These are phyloP conservation scores for Anhinga rufa DNA, from an alignment of 2,113 vertebrate genomes.

Conservation along the genomic window DNA sequence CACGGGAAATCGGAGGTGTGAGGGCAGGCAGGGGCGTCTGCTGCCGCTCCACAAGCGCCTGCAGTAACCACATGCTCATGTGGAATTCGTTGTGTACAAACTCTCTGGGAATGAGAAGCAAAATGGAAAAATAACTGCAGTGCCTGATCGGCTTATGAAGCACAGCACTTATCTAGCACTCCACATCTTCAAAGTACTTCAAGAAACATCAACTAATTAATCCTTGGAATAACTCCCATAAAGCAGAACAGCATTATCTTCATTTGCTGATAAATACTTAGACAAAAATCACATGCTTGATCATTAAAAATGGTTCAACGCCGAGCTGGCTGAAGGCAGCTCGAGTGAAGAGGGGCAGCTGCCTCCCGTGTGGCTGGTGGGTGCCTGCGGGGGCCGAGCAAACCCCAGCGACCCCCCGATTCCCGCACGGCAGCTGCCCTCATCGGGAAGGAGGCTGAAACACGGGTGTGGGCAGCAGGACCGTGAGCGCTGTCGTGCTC, in stretches of 20 bases:
- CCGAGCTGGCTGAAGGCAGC: not conserved
- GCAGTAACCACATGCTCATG: fast-evolving
- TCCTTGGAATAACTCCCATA: not conserved
- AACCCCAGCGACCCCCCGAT: no score
- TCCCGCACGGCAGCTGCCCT: not conserved
- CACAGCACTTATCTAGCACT: not conserved
- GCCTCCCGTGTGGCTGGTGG: fast-evolving
- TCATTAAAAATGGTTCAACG: not conserved
- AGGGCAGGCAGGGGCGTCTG: fast-evolving
- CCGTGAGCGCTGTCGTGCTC: not conserved
- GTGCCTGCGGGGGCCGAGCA: not conserved
- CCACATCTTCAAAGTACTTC: not conserved
- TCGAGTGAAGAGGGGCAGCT: not conserved
- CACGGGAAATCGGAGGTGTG: fast-evolving
- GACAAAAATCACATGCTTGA: not conserved
- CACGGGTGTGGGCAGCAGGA: fast-evolving
- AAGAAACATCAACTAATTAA: constrained; percentile 7
- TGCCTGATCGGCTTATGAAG: not conserved
- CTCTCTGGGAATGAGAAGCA: not conserved
- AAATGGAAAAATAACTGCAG: not conserved
- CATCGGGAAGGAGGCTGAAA: fast-evolving
- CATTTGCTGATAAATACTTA: not conserved
- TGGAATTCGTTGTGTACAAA: not conserved
- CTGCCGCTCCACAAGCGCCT: not conserved
- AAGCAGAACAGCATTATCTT: not conserved